Base-by-base conservation (phyloP, 2,888 invertebrate species). In the Leptinotarsa haldemani region DNA sequence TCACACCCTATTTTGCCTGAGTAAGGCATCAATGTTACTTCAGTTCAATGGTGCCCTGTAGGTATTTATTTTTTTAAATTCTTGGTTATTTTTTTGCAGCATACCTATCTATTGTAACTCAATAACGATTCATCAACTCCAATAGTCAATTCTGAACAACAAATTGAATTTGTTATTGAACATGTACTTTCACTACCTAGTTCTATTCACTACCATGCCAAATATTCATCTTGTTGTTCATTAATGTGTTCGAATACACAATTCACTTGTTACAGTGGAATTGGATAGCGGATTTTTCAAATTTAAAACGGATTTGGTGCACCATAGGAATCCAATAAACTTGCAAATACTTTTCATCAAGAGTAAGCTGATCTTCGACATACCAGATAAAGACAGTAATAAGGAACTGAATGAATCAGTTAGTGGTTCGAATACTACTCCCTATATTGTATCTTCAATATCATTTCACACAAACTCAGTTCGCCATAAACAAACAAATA, bases 311-410 rank as follows among this genome's bases (percentile, higher is more conserved):
- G 40, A 61, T 61, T 61, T 25, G n/a, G n/a, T 9, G 40, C 61
- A 3, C 61, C 30, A 18, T 40, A n/a, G 61, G 61, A 9, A n/a
- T 30, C 61, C 61, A 30, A 61, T 61, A 61, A 61, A 61, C 25
- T 61, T 61, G 61, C 61, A 40, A 61, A 61, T 61, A 30, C 61
- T 30, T 61, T 61, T 61, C 61, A 61, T 61, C 25, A 61, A 16
- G 30, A 30, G 25, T 56, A 30, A 61, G 12, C 16, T 2, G n/a
- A n/a, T 25, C 40, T 25, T 30, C 16, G n/a, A 61, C n/a, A 61
- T 30, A 40, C 25, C 22, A 20, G 25, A 58, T 58, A 25, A 22
- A 58, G 25, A 22, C 12, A 20, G 22, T 20, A 61, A 16, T 13
- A 12, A 61, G 61, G 7, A 61, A 30, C 9, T 18, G 15, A 40